phyloP scores from a whole-genome alignment of 2,113 vertebrate species.

The Phyllostomus discolor region DNA sequence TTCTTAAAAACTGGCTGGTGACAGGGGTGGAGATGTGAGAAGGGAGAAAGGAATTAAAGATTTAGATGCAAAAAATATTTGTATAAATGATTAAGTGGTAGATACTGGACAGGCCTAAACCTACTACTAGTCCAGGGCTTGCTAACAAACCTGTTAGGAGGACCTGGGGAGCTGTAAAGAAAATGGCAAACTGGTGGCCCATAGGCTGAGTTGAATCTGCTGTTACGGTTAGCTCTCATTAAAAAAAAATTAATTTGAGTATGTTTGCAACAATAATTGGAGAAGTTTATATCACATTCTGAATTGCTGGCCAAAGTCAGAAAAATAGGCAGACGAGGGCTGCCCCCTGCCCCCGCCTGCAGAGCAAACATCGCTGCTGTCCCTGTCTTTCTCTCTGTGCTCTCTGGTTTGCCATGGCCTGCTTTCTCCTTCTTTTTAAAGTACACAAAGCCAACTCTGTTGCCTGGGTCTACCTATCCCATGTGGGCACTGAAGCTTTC shows the following conservation, averaged over 20 bases:
- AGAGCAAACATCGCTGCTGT: background rate
- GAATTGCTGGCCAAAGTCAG: background rate
- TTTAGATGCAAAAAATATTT: background rate
- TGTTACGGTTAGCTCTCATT: background rate
- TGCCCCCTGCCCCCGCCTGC: background rate
- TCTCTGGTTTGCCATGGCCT: background rate
- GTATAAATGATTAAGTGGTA: background rate
- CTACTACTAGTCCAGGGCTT: background rate
- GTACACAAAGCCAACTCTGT: background rate
- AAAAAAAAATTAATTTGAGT: background rate
- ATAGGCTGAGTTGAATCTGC: background rate
- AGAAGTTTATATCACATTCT: background rate
- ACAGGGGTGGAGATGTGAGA: background rate
- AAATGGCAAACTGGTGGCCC: background rate
- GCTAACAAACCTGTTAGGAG: background rate
- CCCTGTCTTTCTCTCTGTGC: background rate
- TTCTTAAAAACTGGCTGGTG: background rate
- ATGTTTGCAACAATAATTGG: background rate
- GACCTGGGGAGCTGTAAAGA: background rate
- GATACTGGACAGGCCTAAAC: background rate
- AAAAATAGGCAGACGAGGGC: background rate
- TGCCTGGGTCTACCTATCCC: background rate
- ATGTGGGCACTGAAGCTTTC: background rate
- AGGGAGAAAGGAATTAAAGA: background rate
- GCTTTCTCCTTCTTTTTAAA: background rate